Percentiles rank a stretch among this genome's conserved stretches.
Conservation (phyloP, 1,140 invertebrate species). For the Anastrepha obliqua region DNA sequence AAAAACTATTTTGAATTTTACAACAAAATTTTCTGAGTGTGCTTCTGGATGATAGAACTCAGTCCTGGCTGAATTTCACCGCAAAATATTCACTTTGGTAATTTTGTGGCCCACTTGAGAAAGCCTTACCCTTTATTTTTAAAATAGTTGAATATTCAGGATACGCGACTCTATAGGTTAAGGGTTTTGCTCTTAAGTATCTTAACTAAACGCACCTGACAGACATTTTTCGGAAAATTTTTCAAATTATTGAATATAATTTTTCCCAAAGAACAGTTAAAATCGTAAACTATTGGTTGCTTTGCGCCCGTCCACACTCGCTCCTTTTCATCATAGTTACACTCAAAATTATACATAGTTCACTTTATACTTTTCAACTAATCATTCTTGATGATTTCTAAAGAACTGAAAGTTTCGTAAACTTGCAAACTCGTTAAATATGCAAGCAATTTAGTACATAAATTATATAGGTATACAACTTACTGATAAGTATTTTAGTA, state of each 20-base stretch:
- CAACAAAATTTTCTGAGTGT: too few relatives aligned
- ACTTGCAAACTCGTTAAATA: too few relatives aligned
- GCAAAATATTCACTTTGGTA: too few relatives aligned
- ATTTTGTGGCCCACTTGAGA: too few relatives aligned
- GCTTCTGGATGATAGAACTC: too few relatives aligned
- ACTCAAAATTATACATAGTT: background rate
- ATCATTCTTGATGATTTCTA: background rate
- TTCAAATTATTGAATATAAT: constrained; percentile 9
- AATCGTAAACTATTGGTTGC: background rate
- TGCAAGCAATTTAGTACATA: background rate
- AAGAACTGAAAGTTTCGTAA: background rate
- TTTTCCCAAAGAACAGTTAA: constrained; percentile 8
- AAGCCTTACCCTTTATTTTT: too few relatives aligned
- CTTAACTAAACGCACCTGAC: constrained; percentile 15
- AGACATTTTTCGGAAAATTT: constrained; percentile 33
- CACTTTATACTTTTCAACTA: background rate
- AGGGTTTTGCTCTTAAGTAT: background rate
- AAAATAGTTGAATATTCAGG: too few relatives aligned
- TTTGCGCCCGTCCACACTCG: constrained; percentile 12
- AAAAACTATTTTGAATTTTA: too few relatives aligned
- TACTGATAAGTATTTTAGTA: too few relatives aligned
- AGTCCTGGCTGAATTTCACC: too few relatives aligned
- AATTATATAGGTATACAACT: background rate
- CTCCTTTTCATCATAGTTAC: constrained; percentile 23
- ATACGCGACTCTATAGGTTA: too few relatives aligned